Evolutionary conservation across 2,888 invertebrate species (phyloP).

Genomic region (Aethes cnicana): DNA sequence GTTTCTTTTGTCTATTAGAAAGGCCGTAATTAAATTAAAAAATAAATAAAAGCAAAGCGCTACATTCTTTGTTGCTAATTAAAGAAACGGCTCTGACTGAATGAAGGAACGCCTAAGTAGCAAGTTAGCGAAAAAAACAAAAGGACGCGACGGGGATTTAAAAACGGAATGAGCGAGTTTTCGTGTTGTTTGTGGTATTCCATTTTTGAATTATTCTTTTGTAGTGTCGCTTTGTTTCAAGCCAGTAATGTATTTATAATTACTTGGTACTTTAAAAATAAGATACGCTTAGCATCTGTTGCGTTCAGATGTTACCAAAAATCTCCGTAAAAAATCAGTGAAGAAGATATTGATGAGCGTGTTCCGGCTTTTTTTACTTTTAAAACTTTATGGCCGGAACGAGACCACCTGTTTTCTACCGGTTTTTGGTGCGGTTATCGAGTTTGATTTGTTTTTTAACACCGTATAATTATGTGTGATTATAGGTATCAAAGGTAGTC

Average conservation of each 20-base stretch:
- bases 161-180: conserved; percentile 70
- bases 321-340: conserved; percentile 56
- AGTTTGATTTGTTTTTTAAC: conserved; percentile 32
- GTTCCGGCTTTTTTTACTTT: conserved; percentile 53
- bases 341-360: conserved; percentile 54
- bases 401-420: conserved; percentile 48
- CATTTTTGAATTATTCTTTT: conserved; percentile 63
- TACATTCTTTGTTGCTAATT: conserved; percentile 78
- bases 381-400: conserved; percentile 48
- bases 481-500: conserved; percentile 5
- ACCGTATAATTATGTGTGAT: conserved; percentile 15
- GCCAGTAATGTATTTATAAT: conserved; percentile 33
- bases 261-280: conserved; percentile 27
- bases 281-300: conserved; percentile 54
- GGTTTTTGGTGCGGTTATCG: conserved; percentile 36
- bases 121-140: conserved; percentile 73
- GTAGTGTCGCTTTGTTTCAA: conserved; percentile 42
- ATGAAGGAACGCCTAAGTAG: conserved; percentile 76
- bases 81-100: conserved; percentile 72
- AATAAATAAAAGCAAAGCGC: conserved; percentile 76
- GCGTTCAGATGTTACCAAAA: conserved; percentile 54
- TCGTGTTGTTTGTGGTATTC: conserved; percentile 67
- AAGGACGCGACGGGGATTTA: conserved; percentile 59
- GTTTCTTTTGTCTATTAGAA: conserved; percentile 67
- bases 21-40: conserved; percentile 75